Percentiles rank a stretch among this genome's conserved stretches.
phyloP scores from a whole-genome alignment of 2,113 vertebrate species.

The Clarias gariepinus region DNA sequence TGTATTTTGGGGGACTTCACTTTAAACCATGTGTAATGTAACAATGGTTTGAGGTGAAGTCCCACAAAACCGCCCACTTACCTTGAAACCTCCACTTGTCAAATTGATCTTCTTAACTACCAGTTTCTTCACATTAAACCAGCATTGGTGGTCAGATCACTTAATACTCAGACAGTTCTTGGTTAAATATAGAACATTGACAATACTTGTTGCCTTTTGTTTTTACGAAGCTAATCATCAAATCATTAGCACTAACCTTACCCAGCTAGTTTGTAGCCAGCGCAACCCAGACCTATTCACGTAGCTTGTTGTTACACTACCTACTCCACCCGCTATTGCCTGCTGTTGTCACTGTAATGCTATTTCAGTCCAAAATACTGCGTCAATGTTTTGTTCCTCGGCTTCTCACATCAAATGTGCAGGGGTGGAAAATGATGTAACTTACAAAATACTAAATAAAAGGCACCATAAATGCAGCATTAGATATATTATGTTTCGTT shows the following conservation, averaged over 20 bases:
- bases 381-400: background rate
- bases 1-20: background rate
- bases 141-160: background rate
- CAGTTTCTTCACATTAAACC: background rate
- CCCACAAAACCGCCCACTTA: background rate
- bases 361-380: background rate
- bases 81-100: background rate
- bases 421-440: too few species aligned
- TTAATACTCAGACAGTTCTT: background rate
- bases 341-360: background rate
- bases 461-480: background rate
- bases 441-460: too few species aligned
- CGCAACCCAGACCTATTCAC: too few species aligned
- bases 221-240: background rate
- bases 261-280: background rate
- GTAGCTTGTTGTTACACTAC: background rate
- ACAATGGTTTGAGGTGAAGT: background rate
- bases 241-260: background rate
- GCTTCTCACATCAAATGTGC: too few species aligned
- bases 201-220: too few species aligned
- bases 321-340: too few species aligned
- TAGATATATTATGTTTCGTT: background rate
- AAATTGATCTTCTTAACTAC: background rate
- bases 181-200: background rate
- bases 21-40: background rate